Conservation (phyloP, 2,797 vertebrate genomes). For the Poeciliopsis turneri region DNA sequence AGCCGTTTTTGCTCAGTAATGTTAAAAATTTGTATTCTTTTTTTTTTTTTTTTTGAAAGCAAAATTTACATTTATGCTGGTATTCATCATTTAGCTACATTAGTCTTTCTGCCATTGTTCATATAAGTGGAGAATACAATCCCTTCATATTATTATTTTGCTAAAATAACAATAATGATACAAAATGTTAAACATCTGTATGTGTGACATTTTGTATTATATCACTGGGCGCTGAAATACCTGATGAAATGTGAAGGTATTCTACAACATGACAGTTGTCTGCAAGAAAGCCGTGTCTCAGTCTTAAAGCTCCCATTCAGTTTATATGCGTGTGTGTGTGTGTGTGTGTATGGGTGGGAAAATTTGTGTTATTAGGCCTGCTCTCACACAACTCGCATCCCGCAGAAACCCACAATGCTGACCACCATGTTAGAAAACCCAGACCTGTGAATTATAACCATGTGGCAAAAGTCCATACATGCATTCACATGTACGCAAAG, state of each 20-base stretch:
- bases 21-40: not conserved
- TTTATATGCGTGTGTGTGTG: not conserved
- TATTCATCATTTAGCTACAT: not conserved
- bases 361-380: too few relatives aligned
- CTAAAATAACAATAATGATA: slow-evolving; percentile 17
- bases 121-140: not conserved
- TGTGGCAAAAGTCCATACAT: too few relatives aligned
- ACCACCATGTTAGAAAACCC: too few relatives aligned
- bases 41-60: not conserved
- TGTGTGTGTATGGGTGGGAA: too few relatives aligned
- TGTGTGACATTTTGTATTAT: not conserved
- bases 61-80: not conserved
- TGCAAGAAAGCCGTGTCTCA: not conserved
- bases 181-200: not conserved
- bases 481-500: too few relatives aligned
- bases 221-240: slow-evolving; percentile 1
- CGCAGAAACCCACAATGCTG: too few relatives aligned
- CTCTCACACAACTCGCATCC: too few relatives aligned
- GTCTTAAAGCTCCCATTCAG: not conserved
- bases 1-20: not conserved
- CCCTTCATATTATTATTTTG: not conserved
- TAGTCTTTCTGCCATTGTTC: not conserved
- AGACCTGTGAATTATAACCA: too few relatives aligned
- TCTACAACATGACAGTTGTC: not conserved
- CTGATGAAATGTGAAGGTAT: not conserved